Evolutionary conservation across 2,113 vertebrate species (phyloP).

Genomic region (Oriolus oriolus): DNA sequence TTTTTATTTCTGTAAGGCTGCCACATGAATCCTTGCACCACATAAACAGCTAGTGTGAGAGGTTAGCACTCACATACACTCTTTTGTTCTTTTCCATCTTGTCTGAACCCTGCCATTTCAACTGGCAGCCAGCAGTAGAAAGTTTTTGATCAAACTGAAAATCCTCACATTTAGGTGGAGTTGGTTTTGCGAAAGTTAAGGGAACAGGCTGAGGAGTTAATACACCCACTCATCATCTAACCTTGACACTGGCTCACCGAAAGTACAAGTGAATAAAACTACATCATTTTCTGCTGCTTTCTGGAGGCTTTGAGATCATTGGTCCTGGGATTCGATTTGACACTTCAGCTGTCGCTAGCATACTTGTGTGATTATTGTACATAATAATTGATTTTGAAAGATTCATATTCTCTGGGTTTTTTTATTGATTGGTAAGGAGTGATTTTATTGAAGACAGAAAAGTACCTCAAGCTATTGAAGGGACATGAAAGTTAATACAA

Average conservation of each 20-base stretch:
- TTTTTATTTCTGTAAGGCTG: not conserved
- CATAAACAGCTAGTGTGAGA: not conserved
- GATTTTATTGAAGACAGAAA: constrained; percentile 67
- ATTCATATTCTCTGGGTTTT: constrained; percentile 58
- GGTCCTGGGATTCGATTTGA: constrained; percentile 39
- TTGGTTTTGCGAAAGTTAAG: constrained; percentile 18
- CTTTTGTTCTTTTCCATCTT: not conserved
- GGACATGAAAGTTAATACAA: constrained; percentile 50
- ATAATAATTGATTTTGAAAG: constrained; percentile 66
- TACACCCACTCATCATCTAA: constrained; percentile 34
- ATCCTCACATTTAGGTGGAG: not conserved
- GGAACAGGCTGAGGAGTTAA: constrained; percentile 23
- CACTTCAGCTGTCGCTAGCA: not conserved
- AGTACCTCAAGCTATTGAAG: constrained; percentile 55
- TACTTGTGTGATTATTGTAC: constrained; percentile 61
- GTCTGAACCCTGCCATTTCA: not conserved
- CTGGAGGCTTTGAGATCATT: not conserved
- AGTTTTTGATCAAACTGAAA: constrained; percentile 11
- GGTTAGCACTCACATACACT: not conserved
- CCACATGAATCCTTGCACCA: not conserved
- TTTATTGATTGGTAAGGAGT: constrained; percentile 63
- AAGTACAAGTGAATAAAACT: constrained; percentile 9
- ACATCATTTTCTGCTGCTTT: constrained; percentile 21
- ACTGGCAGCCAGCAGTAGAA: not conserved
- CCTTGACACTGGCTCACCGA: constrained; percentile 17